Base-by-base conservation (phyloP, 2,888 invertebrate genomes). In the Synergus umbraculus region DNA sequence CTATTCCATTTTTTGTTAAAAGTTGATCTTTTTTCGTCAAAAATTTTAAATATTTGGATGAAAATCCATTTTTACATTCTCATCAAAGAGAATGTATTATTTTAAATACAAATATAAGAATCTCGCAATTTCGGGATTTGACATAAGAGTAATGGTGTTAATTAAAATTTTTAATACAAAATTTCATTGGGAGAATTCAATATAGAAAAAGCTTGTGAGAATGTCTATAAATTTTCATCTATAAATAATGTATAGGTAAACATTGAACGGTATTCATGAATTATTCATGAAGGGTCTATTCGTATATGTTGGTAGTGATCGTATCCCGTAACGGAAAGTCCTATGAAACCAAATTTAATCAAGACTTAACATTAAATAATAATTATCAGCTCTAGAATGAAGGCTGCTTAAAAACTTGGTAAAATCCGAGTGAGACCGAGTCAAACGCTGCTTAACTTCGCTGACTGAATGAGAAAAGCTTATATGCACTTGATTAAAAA, bases 231-330 rank as follows among this genome's bases (percentile, higher is more conserved):
- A 73, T 41, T 73, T 73, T 54, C 41, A 54, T 29, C 7, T 49
- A 73, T 73, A 73, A 73, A 73, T 73, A 73, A 73, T 73, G 37
- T 12, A 73, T 49, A 73, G 41, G 54, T 73, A 54, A 73, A 73
- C 73, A 73, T 73, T 73, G 46, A 37, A n/a, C 73, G 54, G 49
- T 73, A 54, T 54, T 54, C 54, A 54, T 73, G 73, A 73, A 73
- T 54, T 73, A 73, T 37, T 18, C 54, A 73, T 73, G 73, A 73
- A 58, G 54, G 15, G 37, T 73, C 37, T 54, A 73, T 73, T 73
- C 54, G 44, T 73, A 37, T 29, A 29, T 44, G 54, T 54, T 73
- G 37, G 1, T 18, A 60, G 73, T 73, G 49, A 73, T 73, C 73
- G 41, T 54, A 37, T 54, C 5, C 10, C 10, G n/a, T 37, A 73